phyloP scores from a whole-genome alignment of 2,888 invertebrate genomes.

The Phalera bucephala region DNA sequence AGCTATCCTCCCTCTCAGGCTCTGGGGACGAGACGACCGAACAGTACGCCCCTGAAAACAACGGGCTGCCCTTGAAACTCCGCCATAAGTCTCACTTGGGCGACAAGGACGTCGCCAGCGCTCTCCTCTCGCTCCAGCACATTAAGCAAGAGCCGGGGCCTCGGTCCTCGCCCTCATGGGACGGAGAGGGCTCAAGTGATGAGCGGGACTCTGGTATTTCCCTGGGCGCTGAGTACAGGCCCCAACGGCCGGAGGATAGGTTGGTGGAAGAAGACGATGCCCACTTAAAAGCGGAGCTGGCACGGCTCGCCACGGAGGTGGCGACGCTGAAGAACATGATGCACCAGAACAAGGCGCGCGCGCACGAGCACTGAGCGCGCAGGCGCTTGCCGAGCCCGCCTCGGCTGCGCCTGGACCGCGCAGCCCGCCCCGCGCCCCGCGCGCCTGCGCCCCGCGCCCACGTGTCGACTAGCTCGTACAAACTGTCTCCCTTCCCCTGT shows the following conservation, averaged over 20 bases:
- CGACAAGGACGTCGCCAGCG: conserved; percentile 94
- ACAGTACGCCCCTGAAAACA: conserved; percentile 85
- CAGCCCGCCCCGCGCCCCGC: conserved; percentile 35
- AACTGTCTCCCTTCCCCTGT: conserved; percentile 68
- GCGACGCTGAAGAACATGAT: conserved; percentile 93
- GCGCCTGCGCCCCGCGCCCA: conserved; percentile 25
- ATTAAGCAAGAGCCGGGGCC: conserved; percentile 94
- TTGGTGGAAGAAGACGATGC: conserved; percentile 85
- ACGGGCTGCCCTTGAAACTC: conserved; percentile 93
- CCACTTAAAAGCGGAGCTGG: conserved; percentile 92
- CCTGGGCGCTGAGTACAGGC: conserved; percentile 87
- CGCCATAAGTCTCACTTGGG: conserved; percentile 96
- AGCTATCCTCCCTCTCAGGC: conserved; percentile 89
- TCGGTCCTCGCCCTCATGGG: conserved; percentile 92
- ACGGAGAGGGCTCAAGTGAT: conserved; percentile 94
- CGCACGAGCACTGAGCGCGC: conserved; percentile 72
- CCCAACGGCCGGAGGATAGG: conserved; percentile 63
- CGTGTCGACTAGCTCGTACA: conserved; percentile 61
- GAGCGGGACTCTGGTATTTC: conserved; percentile 96
- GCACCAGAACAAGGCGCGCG: conserved; percentile 84
- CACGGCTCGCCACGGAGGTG: conserved; percentile 94
- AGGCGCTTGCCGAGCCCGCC: conserved; percentile 24
- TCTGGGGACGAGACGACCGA: conserved; percentile 80
- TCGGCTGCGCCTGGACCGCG: conserved; percentile 56
- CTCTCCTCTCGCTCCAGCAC: conserved; percentile 91